phyloP scores from a whole-genome alignment of 1,140 invertebrate genomes.

The Pomacea maculata region DNA sequence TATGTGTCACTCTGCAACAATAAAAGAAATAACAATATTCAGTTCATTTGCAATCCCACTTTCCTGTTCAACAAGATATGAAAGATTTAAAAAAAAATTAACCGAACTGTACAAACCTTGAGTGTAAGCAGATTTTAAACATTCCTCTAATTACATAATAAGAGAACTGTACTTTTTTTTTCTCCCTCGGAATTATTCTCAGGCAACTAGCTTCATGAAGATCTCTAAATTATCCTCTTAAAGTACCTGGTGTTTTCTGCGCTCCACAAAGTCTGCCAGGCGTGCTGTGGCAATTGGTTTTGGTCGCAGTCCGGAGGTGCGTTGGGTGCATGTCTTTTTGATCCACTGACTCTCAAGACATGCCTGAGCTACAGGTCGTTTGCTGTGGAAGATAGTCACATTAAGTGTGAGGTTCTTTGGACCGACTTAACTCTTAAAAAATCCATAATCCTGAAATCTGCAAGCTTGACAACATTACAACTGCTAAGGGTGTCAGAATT shows the following conservation, averaged over 20 bases:
- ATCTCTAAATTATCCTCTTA: background rate
- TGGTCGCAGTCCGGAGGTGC: conserved; percentile 39
- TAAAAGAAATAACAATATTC: background rate
- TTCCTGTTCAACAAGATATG: background rate
- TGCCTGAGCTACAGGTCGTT: conserved; percentile 52
- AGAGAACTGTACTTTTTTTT: background rate
- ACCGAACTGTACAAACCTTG: background rate
- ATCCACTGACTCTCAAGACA: conserved; percentile 60
- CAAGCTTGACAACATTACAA: background rate
- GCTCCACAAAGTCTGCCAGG: conserved; percentile 57
- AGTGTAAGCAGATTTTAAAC: background rate
- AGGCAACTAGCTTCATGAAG: background rate
- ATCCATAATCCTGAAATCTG: background rate
- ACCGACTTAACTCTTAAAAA: background rate
- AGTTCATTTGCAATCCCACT: background rate
- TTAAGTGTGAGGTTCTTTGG: background rate
- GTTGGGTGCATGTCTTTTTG: conserved; percentile 39
- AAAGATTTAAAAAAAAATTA: too few relatives aligned
- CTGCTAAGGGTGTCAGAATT: background rate
- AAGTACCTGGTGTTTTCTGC: conserved; percentile 49
- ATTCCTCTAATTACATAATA: background rate
- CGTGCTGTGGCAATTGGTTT: conserved; percentile 55
- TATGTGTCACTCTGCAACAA: conserved; percentile 15
- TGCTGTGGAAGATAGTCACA: conserved; percentile 38
- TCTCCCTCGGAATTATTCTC: background rate